Conservation (phyloP, 1,140 invertebrate genomes). For the Tetragnatha versicolor region DNA sequence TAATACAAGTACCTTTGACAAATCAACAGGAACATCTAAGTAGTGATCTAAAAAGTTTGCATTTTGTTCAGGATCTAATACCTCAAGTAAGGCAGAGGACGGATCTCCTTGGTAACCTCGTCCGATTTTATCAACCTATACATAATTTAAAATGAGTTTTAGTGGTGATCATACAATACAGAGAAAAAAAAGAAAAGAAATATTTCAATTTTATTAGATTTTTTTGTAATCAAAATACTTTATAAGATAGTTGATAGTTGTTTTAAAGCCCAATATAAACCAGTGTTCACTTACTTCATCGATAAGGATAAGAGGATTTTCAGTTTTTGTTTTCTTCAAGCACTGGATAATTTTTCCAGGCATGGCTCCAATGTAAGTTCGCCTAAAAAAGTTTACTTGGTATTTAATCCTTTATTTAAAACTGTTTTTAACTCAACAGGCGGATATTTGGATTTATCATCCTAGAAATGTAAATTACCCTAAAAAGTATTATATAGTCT, state of each 20-base stretch:
- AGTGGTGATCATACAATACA: too few species aligned
- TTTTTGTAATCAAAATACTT: too few species aligned
- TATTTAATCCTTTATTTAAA: too few species aligned
- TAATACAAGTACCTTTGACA: conserved; percentile 79
- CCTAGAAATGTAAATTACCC: too few species aligned
- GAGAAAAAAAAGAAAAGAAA: too few species aligned
- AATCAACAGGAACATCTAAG: conserved; percentile 94
- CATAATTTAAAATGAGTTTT: too few species aligned
- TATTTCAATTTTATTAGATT: too few species aligned
- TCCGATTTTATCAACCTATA: conserved; percentile 71
- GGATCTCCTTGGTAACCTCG: conserved; percentile 95
- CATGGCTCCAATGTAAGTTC: conserved; percentile 99
- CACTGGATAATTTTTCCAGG: conserved; percentile 99
- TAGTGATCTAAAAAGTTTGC: conserved; percentile 98
- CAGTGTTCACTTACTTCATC: conserved; percentile 90
- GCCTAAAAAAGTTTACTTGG: conserved; percentile 60
- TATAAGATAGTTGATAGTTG: too few species aligned
- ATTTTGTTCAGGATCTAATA: conserved; percentile 99
- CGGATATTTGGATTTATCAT: too few species aligned
- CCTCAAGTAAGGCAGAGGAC: conserved; percentile 91
- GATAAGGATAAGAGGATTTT: conserved; percentile 97
- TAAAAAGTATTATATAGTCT: too few species aligned
- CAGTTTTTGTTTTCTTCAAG: conserved; percentile 97
- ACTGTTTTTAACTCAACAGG: too few species aligned
- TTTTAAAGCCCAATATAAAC: too few species aligned